Conservation (phyloP, 2,888 invertebrate genomes). For the Pristionchus entomophagus region DNA sequence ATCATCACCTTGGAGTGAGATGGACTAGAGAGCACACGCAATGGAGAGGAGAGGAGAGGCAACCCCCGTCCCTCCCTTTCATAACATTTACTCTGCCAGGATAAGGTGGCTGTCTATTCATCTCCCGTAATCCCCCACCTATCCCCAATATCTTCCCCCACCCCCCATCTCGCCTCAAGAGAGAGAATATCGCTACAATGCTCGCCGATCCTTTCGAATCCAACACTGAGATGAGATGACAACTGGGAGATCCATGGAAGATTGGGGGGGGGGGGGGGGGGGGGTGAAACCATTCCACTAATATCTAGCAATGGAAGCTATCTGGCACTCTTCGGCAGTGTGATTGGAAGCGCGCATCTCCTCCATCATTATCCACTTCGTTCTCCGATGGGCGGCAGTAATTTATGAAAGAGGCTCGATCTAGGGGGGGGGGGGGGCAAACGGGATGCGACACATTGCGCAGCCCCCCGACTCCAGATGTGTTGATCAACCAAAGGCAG, state of each 20-base stretch:
- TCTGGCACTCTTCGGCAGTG: too few species aligned
- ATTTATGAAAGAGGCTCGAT: neutral
- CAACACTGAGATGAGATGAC: too few species aligned
- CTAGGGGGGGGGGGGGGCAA: neutral
- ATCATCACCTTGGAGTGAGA: constrained; percentile 16
- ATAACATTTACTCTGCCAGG: constrained; percentile 9
- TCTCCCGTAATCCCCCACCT: neutral
- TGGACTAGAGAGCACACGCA: constrained; percentile 11
- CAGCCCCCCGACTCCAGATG: neutral
- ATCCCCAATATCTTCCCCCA: neutral
- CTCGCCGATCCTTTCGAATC: too few species aligned
- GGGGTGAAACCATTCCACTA: too few species aligned
- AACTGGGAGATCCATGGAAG: too few species aligned
- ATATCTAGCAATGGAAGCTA: too few species aligned
- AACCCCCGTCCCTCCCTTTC: neutral
- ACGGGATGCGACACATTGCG: constrained; percentile 34
- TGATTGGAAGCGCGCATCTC: too few species aligned
- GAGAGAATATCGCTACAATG: too few species aligned
- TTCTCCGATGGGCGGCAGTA: constrained; percentile 12
- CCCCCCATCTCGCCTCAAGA: neutral
- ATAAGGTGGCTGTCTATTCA: neutral
- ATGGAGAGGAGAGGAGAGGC: neutral
- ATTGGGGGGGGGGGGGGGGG: too few species aligned
- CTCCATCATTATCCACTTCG: neutral
- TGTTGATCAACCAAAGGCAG: constrained; percentile 12